Percentiles rank a stretch among this genome's conserved stretches.
phyloP scores from a whole-genome alignment of 2,797 vertebrate genomes.

The Leucoraja ocellata region DNA sequence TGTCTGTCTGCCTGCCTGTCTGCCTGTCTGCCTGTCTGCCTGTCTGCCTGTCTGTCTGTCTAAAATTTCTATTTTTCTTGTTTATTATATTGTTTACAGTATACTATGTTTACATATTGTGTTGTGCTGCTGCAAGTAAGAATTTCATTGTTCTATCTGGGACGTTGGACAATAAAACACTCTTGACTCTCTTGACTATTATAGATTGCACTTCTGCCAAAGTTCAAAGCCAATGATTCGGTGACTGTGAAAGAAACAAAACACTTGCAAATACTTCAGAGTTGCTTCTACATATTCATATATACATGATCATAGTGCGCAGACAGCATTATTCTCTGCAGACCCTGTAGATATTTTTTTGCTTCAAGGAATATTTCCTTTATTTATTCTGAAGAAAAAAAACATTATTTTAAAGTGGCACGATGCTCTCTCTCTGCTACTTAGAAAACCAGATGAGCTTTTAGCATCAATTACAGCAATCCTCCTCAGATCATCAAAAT shows the following conservation, averaged over 20 bases:
- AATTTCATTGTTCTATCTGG: too few relatives aligned
- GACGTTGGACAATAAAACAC: too few relatives aligned
- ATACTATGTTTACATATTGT: too few relatives aligned
- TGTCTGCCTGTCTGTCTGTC: too few relatives aligned
- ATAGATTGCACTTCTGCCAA: not conserved
- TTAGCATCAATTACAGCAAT: constrained; percentile 19
- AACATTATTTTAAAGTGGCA: not conserved
- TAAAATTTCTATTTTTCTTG: too few relatives aligned
- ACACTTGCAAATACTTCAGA: not conserved
- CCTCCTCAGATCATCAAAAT: constrained; percentile 16
- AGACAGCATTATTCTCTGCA: constrained; percentile 8
- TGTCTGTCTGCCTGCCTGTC: too few relatives aligned
- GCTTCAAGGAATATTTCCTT: not conserved
- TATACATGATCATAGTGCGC: not conserved
- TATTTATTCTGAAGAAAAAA: not conserved
- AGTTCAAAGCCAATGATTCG: not conserved
- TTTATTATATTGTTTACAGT: too few relatives aligned
- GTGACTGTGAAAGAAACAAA: not conserved
- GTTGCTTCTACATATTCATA: not conserved
- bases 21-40: too few relatives aligned
- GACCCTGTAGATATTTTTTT: not conserved
- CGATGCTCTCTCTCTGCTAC: not conserved
- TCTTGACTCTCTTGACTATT: too few relatives aligned
- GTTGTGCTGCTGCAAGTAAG: too few relatives aligned
- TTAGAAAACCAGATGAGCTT: not conserved